Base-by-base conservation (phyloP, 2,888 invertebrate species). In the Tenthredo notha region DNA sequence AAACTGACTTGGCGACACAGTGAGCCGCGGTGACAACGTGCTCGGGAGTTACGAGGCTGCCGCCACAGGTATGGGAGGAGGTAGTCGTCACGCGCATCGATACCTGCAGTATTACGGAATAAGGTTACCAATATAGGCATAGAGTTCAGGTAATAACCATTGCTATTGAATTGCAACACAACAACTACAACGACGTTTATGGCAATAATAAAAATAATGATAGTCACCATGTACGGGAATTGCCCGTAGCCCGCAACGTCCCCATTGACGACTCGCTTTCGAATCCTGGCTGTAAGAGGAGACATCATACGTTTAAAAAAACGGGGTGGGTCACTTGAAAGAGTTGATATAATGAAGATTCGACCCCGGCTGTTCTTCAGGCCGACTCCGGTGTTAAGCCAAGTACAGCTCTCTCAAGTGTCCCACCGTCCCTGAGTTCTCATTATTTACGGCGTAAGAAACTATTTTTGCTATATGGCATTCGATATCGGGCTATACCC, bases 11-110 rank as follows among this genome's bases (percentile, higher is more conserved):
- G 40, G 40, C 77, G 9, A 84, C 75, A n/a, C 84, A 84, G 29
- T 84, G 84, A 7, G 84, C 84, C 29, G 84, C 84, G 43, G 84
- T 84, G 18, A 84, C 77, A 29, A 75, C 75, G 33, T 84, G 84
- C 10, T 75, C 37, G 21, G 72, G 84, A 0, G 84, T 84, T 40
- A 84, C 58, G 29, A 82, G 21, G 43, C 40, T 10, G 9, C n/a
- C 82, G 9, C 82, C 82, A 29, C 82, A 82, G 21, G 82, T 82
- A 47, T 82, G 82, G 47, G 65, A 43, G 15, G 43, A 67, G 65
- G 18, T 29, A 33, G 65, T 25, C 40, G 65, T 15, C 12, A 65
- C 65, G 0, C 82, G 40, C 25, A 82, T 15, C 12, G 82, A 82
- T 43, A 82, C 82, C 82, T 82, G 10, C 40, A 10, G 80, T 3